Conservation (phyloP, 30 jellyfish, hydroid and myxozoan genomes). For the Pelagia noctiluca region DNA sequence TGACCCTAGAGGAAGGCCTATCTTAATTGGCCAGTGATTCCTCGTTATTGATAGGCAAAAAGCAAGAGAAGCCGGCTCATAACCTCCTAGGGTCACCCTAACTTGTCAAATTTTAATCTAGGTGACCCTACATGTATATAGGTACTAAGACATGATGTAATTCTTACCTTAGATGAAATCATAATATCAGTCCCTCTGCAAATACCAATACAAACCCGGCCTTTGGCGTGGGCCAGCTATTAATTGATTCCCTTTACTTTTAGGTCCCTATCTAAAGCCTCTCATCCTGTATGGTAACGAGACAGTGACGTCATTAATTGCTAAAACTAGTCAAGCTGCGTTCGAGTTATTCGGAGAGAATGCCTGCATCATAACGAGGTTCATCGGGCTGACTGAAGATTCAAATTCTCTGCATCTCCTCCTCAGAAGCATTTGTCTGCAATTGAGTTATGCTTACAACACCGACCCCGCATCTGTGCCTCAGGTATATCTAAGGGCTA, state of each 20-base stretch:
- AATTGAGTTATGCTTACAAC: conserved; percentile 77
- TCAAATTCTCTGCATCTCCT: conserved; percentile 76
- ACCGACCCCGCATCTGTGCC: conserved; percentile 88
- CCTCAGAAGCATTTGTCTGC: conserved; percentile 72
- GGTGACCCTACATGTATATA: too few relatives aligned
- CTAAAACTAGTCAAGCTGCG: conserved; percentile 65
- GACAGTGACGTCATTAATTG: conserved; percentile 49
- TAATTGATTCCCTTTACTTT: not conserved
- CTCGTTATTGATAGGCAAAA: too few relatives aligned
- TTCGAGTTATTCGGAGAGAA: conserved; percentile 67
- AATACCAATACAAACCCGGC: not conserved
- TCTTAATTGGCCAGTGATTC: too few relatives aligned
- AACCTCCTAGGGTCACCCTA: too few relatives aligned
- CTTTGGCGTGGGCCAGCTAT: not conserved
- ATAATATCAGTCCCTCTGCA: too few relatives aligned
- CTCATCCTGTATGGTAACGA: conserved; percentile 57
- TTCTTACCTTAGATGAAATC: too few relatives aligned
- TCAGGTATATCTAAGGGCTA: too few relatives aligned
- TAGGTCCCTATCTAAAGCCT: conserved; percentile 71
- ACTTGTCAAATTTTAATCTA: too few relatives aligned
- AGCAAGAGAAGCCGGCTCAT: too few relatives aligned
- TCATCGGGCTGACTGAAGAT: conserved; percentile 74
- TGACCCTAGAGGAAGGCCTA: too few relatives aligned
- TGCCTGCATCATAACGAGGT: conserved; percentile 65
- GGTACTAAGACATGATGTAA: too few relatives aligned